Evolutionary conservation across 1,140 invertebrate genomes (phyloP).

Genomic region (Drosophila kohkoa): DNA sequence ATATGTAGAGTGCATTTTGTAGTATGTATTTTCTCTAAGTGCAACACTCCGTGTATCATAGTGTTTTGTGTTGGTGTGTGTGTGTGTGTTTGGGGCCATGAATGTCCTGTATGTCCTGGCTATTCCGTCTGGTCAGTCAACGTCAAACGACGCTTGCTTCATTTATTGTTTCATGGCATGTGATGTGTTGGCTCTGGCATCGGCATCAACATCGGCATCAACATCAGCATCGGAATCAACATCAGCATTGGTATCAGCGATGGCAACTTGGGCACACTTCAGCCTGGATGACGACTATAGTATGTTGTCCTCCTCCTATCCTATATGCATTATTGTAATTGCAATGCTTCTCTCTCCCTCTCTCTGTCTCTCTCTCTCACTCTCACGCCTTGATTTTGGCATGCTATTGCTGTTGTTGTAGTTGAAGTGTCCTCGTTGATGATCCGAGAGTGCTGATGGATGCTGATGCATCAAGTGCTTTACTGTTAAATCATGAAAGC

Average conservation of each 20-base stretch:
- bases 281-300: conserved; percentile 34
- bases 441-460: conserved; percentile 47
- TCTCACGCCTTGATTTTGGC: conserved; percentile 22
- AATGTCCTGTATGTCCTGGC: not conserved
- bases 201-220: no score
- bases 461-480: conserved; percentile 50
- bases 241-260: no score
- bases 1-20: no score
- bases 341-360: conserved; percentile 28
- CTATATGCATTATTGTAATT: conserved; percentile 56
- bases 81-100: not conserved
- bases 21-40: no score
- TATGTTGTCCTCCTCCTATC: conserved; percentile 22
- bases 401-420: conserved; percentile 7
- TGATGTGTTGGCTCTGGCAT: conserved; percentile 34
- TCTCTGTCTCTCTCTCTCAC: not conserved
- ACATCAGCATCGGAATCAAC: no score
- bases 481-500: conserved; percentile 41
- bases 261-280: conserved; percentile 38
- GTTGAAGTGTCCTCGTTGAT: conserved; percentile 41
- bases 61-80: not conserved
- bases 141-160: conserved; percentile 31
- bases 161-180: conserved; percentile 46
- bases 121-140: conserved; percentile 19
- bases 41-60: no score